phyloP scores from a whole-genome alignment of 2,888 invertebrate species.

The Dermolepida albohirtum region DNA sequence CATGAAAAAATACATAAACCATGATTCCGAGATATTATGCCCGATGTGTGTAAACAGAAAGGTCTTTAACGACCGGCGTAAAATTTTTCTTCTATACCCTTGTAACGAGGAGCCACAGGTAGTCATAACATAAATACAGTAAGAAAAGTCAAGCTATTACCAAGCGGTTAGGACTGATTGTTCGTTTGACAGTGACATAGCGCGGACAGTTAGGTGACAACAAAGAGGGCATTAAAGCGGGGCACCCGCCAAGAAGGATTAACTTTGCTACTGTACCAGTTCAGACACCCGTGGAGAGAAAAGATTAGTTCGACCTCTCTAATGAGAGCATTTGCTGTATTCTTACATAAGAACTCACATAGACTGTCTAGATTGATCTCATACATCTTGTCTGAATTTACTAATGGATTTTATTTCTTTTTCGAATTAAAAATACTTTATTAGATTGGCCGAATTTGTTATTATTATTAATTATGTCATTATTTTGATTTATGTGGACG shows the following conservation, averaged over 20 bases:
- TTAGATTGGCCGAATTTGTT: conserved; percentile 38
- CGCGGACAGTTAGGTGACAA: conserved; percentile 56
- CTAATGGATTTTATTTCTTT: conserved; percentile 27
- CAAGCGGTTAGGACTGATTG: conserved; percentile 49
- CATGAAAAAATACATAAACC: too few relatives aligned
- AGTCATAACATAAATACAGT: conserved; percentile 38
- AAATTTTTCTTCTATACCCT: conserved; percentile 34
- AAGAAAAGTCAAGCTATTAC: conserved; percentile 46
- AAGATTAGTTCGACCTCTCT: conserved; percentile 42
- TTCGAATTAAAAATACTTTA: conserved; percentile 37
- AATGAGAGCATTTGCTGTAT: conserved; percentile 50
- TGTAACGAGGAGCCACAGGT: conserved; percentile 42
- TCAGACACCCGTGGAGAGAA: conserved; percentile 44
- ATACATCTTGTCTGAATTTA: conserved; percentile 38
- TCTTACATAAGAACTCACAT: conserved; percentile 7
- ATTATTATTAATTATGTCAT: conserved; percentile 43
- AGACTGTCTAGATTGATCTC: conserved; percentile 24
- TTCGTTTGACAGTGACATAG: conserved; percentile 55
- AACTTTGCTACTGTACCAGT: conserved; percentile 50
- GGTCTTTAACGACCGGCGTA: conserved; percentile 17
- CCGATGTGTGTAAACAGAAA: too few relatives aligned
- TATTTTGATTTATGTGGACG: conserved; percentile 40
- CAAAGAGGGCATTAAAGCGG: conserved; percentile 53
- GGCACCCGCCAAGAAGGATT: conserved; percentile 51
- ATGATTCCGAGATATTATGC: too few relatives aligned